These are phyloP conservation scores for Pomacea maculata DNA, from an alignment of 1,140 invertebrate species.

Conservation along the genomic window DNA sequence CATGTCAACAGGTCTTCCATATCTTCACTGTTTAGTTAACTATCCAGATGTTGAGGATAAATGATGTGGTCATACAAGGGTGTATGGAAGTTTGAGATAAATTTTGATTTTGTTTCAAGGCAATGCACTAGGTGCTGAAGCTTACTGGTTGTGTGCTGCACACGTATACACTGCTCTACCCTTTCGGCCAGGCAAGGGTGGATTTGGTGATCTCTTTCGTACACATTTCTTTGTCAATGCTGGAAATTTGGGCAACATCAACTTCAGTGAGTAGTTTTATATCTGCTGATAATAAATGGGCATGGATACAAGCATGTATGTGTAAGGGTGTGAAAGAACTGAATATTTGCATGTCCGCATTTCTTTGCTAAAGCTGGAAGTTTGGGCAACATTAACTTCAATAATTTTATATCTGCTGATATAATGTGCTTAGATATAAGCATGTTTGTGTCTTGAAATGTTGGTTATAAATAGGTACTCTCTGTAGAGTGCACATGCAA, in stretches of 20 bases:
- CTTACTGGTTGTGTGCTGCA: constrained; percentile 82
- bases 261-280: constrained; percentile 63
- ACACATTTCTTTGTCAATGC: constrained; percentile 86
- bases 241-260: constrained; percentile 77
- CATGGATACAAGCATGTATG: not conserved
- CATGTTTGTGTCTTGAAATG: not conserved
- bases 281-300: too few species aligned
- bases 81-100: not conserved
- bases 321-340: too few species aligned
- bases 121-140: constrained; percentile 67
- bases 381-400: constrained; percentile 70
- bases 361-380: constrained; percentile 87
- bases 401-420: constrained; percentile 53
- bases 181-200: constrained; percentile 78
- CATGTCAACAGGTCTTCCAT: not conserved
- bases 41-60: not conserved
- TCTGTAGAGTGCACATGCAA: not conserved
- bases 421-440: not conserved
- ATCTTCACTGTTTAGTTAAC: too few species aligned
- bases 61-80: not conserved
- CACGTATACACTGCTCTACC: constrained; percentile 88
- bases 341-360: constrained; percentile 71
- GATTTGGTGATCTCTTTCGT: constrained; percentile 82
- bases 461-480: too few species aligned
- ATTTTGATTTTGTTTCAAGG: constrained; percentile 40